A percentile compares a stretch with the other conserved stretches of the same genome.
Conservation (phyloP, 2,888 invertebrate genomes). For the Aplocera efformata region DNA sequence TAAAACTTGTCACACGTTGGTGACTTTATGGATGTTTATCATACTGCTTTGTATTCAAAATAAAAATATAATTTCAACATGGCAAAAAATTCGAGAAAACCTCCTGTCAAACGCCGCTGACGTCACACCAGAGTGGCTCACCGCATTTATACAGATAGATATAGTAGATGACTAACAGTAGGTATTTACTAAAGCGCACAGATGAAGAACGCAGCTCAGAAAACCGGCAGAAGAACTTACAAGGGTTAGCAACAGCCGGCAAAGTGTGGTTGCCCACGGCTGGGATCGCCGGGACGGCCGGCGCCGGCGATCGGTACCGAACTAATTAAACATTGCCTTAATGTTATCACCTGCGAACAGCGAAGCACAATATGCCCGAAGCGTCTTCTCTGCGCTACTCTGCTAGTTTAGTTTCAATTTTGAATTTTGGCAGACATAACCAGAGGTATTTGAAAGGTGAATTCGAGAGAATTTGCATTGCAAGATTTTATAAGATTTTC, state of each 20-base stretch:
- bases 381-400: constrained; percentile 53
- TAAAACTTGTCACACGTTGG: too few relatives aligned
- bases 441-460: constrained; percentile 1
- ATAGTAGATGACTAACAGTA: too few relatives aligned
- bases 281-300: constrained; percentile 35
- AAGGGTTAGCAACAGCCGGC: constrained; percentile 52
- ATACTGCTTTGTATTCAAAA: too few relatives aligned
- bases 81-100: too few relatives aligned
- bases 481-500: too few relatives aligned
- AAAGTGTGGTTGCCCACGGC: constrained; percentile 48
- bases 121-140: too few relatives aligned
- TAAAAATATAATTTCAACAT: too few relatives aligned
- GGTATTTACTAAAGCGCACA: constrained; percentile 1
- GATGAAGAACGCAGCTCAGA: constrained; percentile 7
- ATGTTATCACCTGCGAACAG: constrained; percentile 78
- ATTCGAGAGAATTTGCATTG: constrained; percentile 2
- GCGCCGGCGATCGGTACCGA: constrained; percentile 63
- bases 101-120: too few relatives aligned
- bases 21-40: too few relatives aligned
- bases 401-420: constrained; percentile 28
- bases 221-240: constrained; percentile 49
- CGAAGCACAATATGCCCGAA: constrained; percentile 70
- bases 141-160: too few relatives aligned
- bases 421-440: constrained; percentile 11
- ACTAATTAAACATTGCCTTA: constrained; percentile 79